Evolutionary conservation across 2,113 vertebrate genomes (phyloP).

Genomic region (Seriola dumerili): DNA sequence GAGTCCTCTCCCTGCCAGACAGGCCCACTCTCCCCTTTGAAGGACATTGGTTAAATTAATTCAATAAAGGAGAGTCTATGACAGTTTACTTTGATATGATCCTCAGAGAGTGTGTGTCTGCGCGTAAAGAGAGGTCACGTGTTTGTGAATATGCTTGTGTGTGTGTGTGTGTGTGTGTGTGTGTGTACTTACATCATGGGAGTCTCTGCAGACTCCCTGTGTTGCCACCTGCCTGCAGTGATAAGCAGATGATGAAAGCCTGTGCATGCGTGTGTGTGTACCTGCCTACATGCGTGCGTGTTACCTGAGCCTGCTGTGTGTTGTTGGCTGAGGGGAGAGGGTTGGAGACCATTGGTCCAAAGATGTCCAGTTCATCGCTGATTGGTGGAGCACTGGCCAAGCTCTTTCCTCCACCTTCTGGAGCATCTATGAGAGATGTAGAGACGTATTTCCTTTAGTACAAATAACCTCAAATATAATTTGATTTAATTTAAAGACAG

Average conservation of each 20-base stretch:
- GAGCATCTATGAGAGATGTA: slow-evolving; percentile 84
- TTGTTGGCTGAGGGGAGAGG: slow-evolving; percentile 89
- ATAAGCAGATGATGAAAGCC: slow-evolving; percentile 68
- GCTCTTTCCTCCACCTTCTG: slow-evolving; percentile 83
- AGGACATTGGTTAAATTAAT: slow-evolving; percentile 51
- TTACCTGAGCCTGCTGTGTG: slow-evolving; percentile 76
- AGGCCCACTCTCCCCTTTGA: slow-evolving; percentile 28
- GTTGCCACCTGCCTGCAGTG: slow-evolving; percentile 57
- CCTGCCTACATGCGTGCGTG: slow-evolving; percentile 36
- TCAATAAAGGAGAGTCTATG: slow-evolving; percentile 29
- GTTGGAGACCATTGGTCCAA: slow-evolving; percentile 98
- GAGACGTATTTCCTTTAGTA: not conserved
- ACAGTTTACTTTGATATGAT: slow-evolving; percentile 56
- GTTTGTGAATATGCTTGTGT: slow-evolving; percentile 11
- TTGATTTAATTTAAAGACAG: not conserved
- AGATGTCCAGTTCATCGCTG: slow-evolving; percentile 94
- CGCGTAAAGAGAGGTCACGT: not conserved
- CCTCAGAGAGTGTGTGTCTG: slow-evolving; percentile 51
- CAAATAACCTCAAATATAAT: not conserved
- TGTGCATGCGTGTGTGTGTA: slow-evolving; percentile 33
- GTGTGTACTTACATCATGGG: slow-evolving; percentile 25
- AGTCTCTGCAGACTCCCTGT: slow-evolving; percentile 40
- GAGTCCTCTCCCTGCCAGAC: not conserved
- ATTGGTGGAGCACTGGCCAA: slow-evolving; percentile 78
- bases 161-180: slow-evolving; percentile 9